Evolutionary conservation across 1,140 invertebrate genomes (phyloP).

Genomic region (Homalodisca vitripennis): DNA sequence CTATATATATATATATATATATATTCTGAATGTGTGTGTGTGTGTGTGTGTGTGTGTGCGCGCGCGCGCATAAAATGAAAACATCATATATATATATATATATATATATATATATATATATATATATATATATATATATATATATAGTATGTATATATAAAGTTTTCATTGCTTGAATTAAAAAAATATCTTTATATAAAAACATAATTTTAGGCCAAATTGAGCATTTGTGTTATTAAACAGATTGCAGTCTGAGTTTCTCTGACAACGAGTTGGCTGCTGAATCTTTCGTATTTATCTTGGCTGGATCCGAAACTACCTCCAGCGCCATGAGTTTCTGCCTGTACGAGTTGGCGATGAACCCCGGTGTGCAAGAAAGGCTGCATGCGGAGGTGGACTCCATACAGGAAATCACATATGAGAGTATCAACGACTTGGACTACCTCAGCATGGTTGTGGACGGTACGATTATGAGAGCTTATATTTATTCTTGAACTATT

Average conservation of each 20-base stretch:
- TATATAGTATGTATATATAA: no score
- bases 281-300: constrained; percentile 64
- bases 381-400: constrained; percentile 54
- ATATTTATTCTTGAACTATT: no score
- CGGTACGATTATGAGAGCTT: constrained; percentile 50
- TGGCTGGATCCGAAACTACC: constrained; percentile 65
- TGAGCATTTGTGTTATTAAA: neutral
- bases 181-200: neutral
- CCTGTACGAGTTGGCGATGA: constrained; percentile 55
- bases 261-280: constrained; percentile 51
- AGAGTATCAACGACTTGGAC: constrained; percentile 57
- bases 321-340: constrained; percentile 55
- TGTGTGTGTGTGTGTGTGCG: no score
- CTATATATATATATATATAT: no score
- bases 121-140: neutral
- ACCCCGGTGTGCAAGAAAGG: constrained; percentile 56
- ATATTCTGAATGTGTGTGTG: no score
- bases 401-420: constrained; percentile 53
- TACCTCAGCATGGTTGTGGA: constrained; percentile 62
- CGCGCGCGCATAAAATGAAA: no score
- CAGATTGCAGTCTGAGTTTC: constrained; percentile 47
- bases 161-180: no score
- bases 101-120: no score
- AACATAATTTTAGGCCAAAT: neutral
- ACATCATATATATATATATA: no score